Conservation (phyloP, 2,797 vertebrate genomes). For the Brachymystax lenok region DNA sequence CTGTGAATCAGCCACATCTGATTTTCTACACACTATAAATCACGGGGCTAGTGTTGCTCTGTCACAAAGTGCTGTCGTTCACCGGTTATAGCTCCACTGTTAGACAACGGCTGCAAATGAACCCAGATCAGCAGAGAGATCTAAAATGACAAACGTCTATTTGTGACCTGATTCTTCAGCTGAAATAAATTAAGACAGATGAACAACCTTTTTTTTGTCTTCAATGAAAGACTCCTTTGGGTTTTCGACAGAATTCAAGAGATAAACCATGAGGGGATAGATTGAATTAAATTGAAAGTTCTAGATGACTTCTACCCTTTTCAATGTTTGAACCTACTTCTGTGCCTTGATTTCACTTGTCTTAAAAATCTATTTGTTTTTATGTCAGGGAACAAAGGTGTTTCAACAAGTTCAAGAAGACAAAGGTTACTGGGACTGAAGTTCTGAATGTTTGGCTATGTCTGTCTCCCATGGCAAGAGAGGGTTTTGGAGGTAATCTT, state of each 20-base stretch:
- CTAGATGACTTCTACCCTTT: slow-evolving; percentile 32
- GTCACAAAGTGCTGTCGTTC: slow-evolving; percentile 72
- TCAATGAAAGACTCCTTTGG: slow-evolving; percentile 11
- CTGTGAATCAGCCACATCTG: slow-evolving; percentile 45
- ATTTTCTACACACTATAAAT: slow-evolving; percentile 78
- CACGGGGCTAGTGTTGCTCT: slow-evolving; percentile 78
- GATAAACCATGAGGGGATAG: slow-evolving; percentile 56
- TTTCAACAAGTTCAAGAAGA: slow-evolving; percentile 60
- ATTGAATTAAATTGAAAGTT: slow-evolving; percentile 58
- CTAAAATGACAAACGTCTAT: slow-evolving; percentile 86
- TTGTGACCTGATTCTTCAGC: slow-evolving; percentile 82
- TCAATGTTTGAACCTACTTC: slow-evolving; percentile 18
- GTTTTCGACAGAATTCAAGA: slow-evolving; percentile 11
- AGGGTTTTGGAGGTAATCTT: slow-evolving; percentile 64
- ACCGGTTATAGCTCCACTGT: slow-evolving; percentile 76
- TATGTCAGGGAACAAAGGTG: slow-evolving; percentile 56
- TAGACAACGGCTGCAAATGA: slow-evolving; percentile 82
- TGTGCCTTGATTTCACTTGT: slow-evolving; percentile 48
- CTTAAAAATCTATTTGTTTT: slow-evolving; percentile 72
- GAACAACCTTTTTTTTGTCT: slow-evolving; percentile 11
- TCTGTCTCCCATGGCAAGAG: slow-evolving; percentile 37
- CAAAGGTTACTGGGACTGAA: slow-evolving; percentile 41
- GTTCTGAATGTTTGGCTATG: background rate
- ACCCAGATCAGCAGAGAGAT: slow-evolving; percentile 77
- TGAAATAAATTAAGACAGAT: slow-evolving; percentile 76